These are phyloP conservation scores for Tetrax tetrax DNA, from an alignment of 2,113 vertebrate species.

Conservation along the genomic window DNA sequence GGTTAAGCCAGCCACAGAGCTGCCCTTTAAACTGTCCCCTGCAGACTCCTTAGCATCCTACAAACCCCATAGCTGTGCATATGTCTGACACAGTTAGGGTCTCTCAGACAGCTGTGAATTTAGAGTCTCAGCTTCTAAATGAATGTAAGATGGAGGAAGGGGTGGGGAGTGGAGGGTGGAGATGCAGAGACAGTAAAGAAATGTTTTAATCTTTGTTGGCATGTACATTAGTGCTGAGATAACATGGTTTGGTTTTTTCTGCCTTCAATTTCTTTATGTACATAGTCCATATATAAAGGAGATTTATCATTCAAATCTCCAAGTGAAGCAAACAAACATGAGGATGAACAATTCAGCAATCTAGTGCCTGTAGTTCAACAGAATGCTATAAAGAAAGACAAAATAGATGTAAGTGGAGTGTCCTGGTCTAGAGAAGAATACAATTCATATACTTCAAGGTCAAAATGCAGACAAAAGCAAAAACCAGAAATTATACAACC, in stretches of 20 bases:
- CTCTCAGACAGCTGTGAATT: neutral
- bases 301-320: neutral
- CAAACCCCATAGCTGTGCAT: neutral
- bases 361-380: neutral
- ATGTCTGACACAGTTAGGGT: neutral
- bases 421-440: neutral
- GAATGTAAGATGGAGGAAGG: neutral
- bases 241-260: neutral
- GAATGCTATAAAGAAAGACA: neutral
- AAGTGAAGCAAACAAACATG: neutral
- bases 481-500: neutral
- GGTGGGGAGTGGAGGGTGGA: accelerated
- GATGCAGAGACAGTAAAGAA: neutral
- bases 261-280: neutral
- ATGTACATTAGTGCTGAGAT: neutral
- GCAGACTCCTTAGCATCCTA: neutral
- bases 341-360: neutral
- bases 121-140: neutral
- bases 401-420: neutral
- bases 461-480: neutral
- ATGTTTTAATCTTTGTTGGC: neutral
- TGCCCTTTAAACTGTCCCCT: neutral
- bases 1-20: neutral
- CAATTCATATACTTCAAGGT: neutral
- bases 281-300: neutral